A percentile compares a stretch with the other conserved stretches of the same genome.
phyloP scores from a whole-genome alignment of 2,113 vertebrate genomes.

The Pluvianellus socialis region DNA sequence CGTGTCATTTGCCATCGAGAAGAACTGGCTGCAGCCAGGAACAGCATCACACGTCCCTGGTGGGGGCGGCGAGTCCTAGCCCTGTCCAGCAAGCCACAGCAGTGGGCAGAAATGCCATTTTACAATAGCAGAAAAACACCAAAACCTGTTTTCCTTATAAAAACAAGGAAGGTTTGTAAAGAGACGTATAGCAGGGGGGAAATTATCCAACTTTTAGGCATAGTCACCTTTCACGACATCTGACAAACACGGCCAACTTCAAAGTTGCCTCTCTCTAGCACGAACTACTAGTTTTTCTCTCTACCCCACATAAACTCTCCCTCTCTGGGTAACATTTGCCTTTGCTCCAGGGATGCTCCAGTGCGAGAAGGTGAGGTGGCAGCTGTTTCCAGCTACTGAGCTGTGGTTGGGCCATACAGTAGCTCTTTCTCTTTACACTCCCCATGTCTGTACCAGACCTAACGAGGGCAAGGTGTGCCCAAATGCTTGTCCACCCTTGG shows the following conservation, averaged over 20 bases:
- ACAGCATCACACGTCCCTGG: neutral
- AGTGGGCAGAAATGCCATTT: slow-evolving; percentile 44
- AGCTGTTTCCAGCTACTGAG: neutral
- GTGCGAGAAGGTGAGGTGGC: neutral
- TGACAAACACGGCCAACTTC: neutral
- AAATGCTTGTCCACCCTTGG: neutral
- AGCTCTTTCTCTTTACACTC: neutral
- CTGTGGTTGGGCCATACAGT: neutral
- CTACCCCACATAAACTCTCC: neutral
- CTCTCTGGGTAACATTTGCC: neutral
- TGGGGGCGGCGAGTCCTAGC: neutral
- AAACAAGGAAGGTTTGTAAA: neutral
- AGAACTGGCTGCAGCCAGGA: slow-evolving; percentile 50
- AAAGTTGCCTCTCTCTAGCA: neutral
- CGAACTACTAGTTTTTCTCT: neutral
- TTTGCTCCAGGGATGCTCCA: neutral
- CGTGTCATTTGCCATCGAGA: neutral
- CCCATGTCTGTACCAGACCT: neutral
- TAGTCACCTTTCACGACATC: neutral
- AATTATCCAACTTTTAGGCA: neutral
- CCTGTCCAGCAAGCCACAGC: neutral
- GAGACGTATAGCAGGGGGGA: neutral
- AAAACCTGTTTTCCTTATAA: neutral
- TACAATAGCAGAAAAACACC: neutral
- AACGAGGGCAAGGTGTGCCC: accelerated